A percentile compares a stretch with the other conserved stretches of the same genome.
Evolutionary conservation across 2,888 invertebrate genomes (phyloP).

Genomic region (Ceriagrion tenellum): DNA sequence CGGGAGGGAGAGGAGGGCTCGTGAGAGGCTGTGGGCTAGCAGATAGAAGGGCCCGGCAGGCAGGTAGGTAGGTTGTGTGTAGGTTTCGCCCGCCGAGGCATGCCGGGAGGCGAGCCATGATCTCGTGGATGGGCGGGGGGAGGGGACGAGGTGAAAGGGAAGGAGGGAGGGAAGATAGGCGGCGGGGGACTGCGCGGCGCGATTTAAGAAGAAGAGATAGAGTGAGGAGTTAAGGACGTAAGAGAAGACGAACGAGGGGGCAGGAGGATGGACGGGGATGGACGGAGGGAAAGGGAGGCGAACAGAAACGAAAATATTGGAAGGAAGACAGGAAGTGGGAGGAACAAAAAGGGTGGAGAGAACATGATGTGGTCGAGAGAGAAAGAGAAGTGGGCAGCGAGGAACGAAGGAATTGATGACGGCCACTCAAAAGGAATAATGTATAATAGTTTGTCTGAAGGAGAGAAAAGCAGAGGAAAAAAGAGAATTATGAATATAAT

Average conservation of each 20-base stretch:
- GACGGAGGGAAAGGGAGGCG: neutral
- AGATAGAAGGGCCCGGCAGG: constrained; percentile 68
- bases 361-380: neutral
- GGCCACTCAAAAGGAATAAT: neutral
- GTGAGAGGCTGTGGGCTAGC: constrained; percentile 58
- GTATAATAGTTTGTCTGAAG: neutral
- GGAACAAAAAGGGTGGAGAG: neutral
- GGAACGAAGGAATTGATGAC: neutral
- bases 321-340: neutral
- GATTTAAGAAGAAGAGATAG: constrained; percentile 50
- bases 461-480: neutral
- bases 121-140: constrained; percentile 50
- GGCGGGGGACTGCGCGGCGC: constrained; percentile 69
- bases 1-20: constrained; percentile 60
- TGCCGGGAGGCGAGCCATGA: constrained; percentile 72
- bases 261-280: neutral
- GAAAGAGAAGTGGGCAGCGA: neutral
- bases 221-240: neutral
- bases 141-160: constrained; percentile 48
- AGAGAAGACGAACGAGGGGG: no score
- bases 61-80: neutral
- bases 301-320: constrained; percentile 6
- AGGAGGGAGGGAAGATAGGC: constrained; percentile 13
- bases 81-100: constrained; percentile 74
- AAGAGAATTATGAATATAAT: neutral